A percentile compares a stretch with the other conserved stretches of the same genome.
These are phyloP conservation scores for Liopterus haemorrhoidalis DNA, from an alignment of 2,888 invertebrate genomes.

Conservation along the genomic window DNA sequence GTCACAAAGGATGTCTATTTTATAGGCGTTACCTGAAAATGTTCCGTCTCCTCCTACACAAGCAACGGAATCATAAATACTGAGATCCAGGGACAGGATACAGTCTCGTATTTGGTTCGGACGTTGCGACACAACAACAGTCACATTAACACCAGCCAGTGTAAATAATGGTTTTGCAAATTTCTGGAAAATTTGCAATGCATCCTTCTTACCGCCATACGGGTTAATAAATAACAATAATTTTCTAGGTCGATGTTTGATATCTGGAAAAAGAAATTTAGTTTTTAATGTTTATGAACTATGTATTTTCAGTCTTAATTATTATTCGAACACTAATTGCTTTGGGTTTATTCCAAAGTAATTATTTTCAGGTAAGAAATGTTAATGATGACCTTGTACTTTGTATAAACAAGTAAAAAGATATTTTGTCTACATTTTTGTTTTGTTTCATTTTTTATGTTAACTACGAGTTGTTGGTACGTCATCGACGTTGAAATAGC, in stretches of 20 bases:
- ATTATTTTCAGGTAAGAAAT: too few relatives aligned
- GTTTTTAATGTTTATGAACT: background rate
- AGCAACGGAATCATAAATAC: conserved; percentile 62
- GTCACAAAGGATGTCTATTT: too few relatives aligned
- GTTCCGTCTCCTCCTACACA: conserved; percentile 86
- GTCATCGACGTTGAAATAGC: too few relatives aligned
- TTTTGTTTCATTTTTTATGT: too few relatives aligned
- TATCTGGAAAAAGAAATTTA: conserved; percentile 41
- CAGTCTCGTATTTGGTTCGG: conserved; percentile 72
- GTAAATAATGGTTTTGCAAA: conserved; percentile 61
- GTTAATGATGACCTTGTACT: too few relatives aligned
- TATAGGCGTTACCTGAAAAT: too few relatives aligned
- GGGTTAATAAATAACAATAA: conserved; percentile 79
- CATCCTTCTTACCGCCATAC: conserved; percentile 71
- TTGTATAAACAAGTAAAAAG: too few relatives aligned
- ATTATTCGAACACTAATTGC: conserved; percentile 2
- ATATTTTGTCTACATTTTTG: too few relatives aligned
- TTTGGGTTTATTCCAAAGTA: background rate
- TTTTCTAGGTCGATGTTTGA: conserved; percentile 58
- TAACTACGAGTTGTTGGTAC: too few relatives aligned
- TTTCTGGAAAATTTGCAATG: conserved; percentile 65
- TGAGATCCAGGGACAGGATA: conserved; percentile 52
- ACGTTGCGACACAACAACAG: conserved; percentile 63
- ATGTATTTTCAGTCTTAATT: background rate
- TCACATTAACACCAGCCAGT: conserved; percentile 60